Conservation (phyloP, 2,888 invertebrate genomes). For the Cyrtodaria siliqua region DNA sequence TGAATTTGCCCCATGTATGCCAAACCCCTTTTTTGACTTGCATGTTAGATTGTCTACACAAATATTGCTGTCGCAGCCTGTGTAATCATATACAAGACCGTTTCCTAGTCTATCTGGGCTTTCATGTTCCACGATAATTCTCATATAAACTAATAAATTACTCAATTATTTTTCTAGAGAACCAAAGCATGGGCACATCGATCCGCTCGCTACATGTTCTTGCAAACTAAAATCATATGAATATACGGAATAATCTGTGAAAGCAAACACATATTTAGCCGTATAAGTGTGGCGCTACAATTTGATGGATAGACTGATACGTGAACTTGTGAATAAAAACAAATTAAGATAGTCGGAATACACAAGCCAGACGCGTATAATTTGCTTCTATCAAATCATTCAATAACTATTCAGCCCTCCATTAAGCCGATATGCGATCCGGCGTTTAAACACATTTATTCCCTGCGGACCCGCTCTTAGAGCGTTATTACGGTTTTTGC, state of each 20-base stretch:
- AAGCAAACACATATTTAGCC: slow-evolving; percentile 45
- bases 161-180: too few species aligned
- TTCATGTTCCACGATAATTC: too few species aligned
- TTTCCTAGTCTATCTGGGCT: too few species aligned
- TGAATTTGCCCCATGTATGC: too few species aligned
- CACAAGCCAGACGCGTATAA: slow-evolving; percentile 62
- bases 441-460: slow-evolving; percentile 52
- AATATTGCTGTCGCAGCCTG: too few species aligned
- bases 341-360: slow-evolving; percentile 60
- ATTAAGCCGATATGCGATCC: slow-evolving; percentile 57
- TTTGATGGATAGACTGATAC: slow-evolving; percentile 59
- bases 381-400: slow-evolving; percentile 60
- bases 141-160: too few species aligned
- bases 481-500: slow-evolving; percentile 17
- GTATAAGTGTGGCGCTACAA: slow-evolving; percentile 22
- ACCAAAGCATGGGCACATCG: too few species aligned
- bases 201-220: too few species aligned
- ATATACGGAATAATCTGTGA: slow-evolving; percentile 30
- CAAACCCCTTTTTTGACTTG: too few species aligned
- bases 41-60: too few species aligned
- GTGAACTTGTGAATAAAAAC: slow-evolving; percentile 67
- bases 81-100: too few species aligned
- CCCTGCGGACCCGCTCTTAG: slow-evolving; percentile 48
- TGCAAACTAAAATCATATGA: slow-evolving; percentile 25
- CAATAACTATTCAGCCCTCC: slow-evolving; percentile 59